phyloP scores from a whole-genome alignment of 2,113 vertebrate species.

The Tychaedon coryphoeus region DNA sequence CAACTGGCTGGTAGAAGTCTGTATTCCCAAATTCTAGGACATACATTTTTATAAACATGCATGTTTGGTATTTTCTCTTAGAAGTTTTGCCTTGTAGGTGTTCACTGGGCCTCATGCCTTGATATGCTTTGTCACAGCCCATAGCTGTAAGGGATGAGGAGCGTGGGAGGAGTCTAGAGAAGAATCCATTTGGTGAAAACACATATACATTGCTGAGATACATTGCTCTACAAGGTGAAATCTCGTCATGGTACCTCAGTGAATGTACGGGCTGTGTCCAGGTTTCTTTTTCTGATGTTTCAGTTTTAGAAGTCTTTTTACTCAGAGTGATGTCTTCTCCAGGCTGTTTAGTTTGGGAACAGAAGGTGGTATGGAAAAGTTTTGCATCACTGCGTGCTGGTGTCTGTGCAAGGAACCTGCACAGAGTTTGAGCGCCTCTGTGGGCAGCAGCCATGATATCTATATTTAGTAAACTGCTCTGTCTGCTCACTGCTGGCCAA shows the following conservation, averaged over 20 bases:
- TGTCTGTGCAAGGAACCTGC: background rate
- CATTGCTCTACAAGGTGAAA: background rate
- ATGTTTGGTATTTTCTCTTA: background rate
- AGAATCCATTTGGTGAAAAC: background rate
- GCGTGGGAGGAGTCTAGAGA: background rate
- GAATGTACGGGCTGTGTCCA: background rate
- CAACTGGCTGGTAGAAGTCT: background rate
- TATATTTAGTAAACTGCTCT: background rate
- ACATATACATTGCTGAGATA: background rate
- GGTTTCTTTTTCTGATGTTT: background rate
- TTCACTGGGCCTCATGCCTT: background rate
- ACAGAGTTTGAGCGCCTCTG: background rate
- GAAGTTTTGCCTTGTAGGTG: background rate
- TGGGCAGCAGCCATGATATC: background rate
- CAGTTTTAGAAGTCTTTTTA: background rate
- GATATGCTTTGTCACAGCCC: background rate
- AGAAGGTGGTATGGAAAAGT: background rate
- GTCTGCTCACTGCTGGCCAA: background rate
- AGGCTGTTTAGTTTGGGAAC: background rate
- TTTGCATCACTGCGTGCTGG: background rate
- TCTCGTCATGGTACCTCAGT: background rate
- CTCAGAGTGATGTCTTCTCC: background rate
- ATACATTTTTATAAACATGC: rapidly evolving
- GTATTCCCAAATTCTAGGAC: background rate
- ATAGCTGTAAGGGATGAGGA: background rate